Base-by-base conservation (phyloP, 2,113 vertebrate species). In the Sminthopsis crassicaudata region DNA sequence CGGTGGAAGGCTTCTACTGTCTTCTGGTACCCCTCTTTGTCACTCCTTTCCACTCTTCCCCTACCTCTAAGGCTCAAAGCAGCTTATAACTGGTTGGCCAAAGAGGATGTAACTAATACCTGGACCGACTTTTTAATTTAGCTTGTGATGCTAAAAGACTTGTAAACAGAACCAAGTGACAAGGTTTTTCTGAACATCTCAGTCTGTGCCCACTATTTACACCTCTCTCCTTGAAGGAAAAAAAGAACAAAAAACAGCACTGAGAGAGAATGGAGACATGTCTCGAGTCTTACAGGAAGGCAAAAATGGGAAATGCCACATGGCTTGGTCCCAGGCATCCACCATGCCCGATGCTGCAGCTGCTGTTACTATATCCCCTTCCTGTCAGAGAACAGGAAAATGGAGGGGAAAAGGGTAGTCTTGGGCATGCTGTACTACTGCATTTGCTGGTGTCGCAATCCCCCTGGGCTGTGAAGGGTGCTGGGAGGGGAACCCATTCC, bases 361-460 rank as follows among this genome's bases (percentile, higher is more conserved):
- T n/a, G 51, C 93, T 53, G 89, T 91, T 95, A 91, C 60, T 22
- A 19, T 53, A 53, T 94, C 96, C 93, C 84, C 91, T 88, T 91
- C 90, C 91, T 50, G 92, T 93, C 93, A 92, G 95, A 3, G 55
- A 93, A 90, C 90, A 76, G 67, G 94, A 9, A 91, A 60, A 90
- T 84, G 36, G 19, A 5, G n/a, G 90, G 94, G 90, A 96, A 52
- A 90, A 95, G 55, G 95, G 92, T 93, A 94, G 55, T 96, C 92
- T 52, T 88, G 94, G 96, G 92, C 95, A 92, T 95, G 95, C 97
- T 98, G 97, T 67, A 95, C 93, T 89, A 97, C 96, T 97, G 97
- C 97, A 97, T 98, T 97, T 98, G 98, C 98, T 99, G 98, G 98
- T 99, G 98, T 92, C 97, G 96, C 52, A 92, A 98, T 97, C 98